Conservation (phyloP, 2,888 invertebrate species). For the Caradrina kadenii region DNA sequence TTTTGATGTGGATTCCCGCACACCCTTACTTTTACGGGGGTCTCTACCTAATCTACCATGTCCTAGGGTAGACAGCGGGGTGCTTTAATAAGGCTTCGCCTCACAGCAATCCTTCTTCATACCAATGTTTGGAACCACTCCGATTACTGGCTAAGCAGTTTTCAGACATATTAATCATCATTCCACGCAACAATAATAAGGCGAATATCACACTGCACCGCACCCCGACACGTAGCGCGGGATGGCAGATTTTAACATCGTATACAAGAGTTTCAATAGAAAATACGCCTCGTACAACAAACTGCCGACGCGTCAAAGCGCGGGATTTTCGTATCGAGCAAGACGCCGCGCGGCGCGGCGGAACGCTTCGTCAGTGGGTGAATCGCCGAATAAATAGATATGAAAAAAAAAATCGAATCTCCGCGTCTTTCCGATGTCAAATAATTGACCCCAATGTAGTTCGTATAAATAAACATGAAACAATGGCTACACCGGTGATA, state of each 20-base stretch:
- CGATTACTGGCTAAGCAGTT: background rate
- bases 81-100: conserved; percentile 10
- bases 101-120: conserved; percentile 4
- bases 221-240: too few species aligned
- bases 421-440: conserved; percentile 73
- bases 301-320: too few species aligned
- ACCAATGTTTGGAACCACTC: background rate
- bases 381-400: conserved; percentile 13
- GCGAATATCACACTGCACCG: too few species aligned
- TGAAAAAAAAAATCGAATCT: conserved; percentile 69
- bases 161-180: background rate
- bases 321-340: too few species aligned
- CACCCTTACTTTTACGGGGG: background rate
- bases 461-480: conserved; percentile 74
- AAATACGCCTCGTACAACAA: too few species aligned
- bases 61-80: background rate
- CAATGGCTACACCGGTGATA: conserved; percentile 68
- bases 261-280: too few species aligned
- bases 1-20: background rate
- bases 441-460: conserved; percentile 81
- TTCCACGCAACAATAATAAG: too few species aligned
- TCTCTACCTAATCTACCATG: background rate
- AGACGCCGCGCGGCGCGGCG: too few species aligned
- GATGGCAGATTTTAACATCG: too few species aligned
- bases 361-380: too few species aligned